Percentiles rank a stretch among this genome's conserved stretches.
Conservation (phyloP, 2,888 invertebrate genomes). For the Drosophila tripunctata region DNA sequence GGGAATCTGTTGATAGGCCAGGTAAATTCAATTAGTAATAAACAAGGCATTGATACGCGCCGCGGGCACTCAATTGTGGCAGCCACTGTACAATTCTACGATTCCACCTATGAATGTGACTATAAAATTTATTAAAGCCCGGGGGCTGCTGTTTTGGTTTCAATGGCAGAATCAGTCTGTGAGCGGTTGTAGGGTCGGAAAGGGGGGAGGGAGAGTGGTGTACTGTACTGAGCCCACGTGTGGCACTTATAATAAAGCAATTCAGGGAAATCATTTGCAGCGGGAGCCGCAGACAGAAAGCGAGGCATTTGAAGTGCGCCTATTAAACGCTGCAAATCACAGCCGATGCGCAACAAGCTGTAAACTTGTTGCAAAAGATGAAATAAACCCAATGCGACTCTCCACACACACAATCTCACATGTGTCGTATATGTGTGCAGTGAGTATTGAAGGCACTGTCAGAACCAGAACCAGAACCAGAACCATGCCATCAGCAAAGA, state of each 20-base stretch:
- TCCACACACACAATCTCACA: constrained; percentile 16
- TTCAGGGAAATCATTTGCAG: constrained; percentile 74
- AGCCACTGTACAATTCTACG: constrained; percentile 7
- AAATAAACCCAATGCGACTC: constrained; percentile 55
- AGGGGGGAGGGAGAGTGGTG: background rate
- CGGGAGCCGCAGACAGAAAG: constrained; percentile 26
- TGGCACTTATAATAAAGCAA: constrained; percentile 72
- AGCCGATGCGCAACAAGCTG: constrained; percentile 73
- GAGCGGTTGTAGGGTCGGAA: background rate
- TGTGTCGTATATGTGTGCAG: constrained; percentile 12
- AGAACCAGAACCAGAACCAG: constrained; percentile 21
- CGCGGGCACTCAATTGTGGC: constrained; percentile 13
- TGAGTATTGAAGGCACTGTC: constrained; percentile 14
- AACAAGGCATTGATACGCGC: constrained; percentile 70
- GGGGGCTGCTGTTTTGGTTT: constrained; percentile 46
- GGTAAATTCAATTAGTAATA: constrained; percentile 80
- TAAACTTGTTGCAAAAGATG: constrained; percentile 76
- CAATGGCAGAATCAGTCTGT: background rate
- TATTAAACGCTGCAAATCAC: constrained; percentile 75
- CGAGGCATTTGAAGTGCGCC: constrained; percentile 70
- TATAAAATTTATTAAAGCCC: constrained; percentile 79
- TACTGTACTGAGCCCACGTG: constrained; percentile 45
- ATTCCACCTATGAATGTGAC: constrained; percentile 46
- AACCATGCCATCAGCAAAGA: constrained; percentile 49
- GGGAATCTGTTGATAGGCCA: constrained; percentile 24